These are phyloP conservation scores for Crypturellus tataupa DNA, from an alignment of 2,797 vertebrate species.

Conservation along the genomic window DNA sequence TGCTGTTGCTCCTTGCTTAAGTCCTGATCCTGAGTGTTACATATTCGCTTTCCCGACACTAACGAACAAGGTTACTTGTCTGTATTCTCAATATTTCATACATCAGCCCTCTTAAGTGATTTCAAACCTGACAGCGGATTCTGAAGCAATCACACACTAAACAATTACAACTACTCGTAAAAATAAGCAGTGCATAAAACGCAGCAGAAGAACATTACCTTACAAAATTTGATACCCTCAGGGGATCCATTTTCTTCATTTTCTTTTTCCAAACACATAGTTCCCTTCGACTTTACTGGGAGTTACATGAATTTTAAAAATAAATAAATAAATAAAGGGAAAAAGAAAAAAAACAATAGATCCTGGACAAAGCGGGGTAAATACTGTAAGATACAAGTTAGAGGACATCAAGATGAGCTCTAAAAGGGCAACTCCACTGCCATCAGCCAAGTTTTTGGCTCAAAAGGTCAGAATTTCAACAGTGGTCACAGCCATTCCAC, in stretches of 20 bases:
- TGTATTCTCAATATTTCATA: conserved; percentile 29
- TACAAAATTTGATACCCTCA: conserved; percentile 57
- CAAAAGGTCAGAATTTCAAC: not conserved
- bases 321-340: no score
- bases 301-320: conserved; percentile 29
- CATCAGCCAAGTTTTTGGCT: not conserved
- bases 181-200: conserved; percentile 74
- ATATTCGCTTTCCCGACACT: not conserved
- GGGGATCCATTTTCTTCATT: conserved; percentile 55
- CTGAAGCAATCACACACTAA: conserved; percentile 57
- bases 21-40: not conserved
- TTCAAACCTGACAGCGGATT: conserved; percentile 42
- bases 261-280: conserved; percentile 47
- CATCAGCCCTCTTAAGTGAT: not conserved
- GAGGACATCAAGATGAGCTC: not conserved
- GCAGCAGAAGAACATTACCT: conserved; percentile 64
- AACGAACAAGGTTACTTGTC: not conserved
- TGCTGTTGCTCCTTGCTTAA: not conserved
- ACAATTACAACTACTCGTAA: conserved; percentile 74
- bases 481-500: not conserved
- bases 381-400: not conserved
- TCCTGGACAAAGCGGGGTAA: not conserved
- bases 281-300: conserved; percentile 65
- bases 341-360: conserved; percentile 31
- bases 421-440: not conserved